phyloP scores from a whole-genome alignment of 2,797 vertebrate genomes.

The Chrysocyon brachyurus region DNA sequence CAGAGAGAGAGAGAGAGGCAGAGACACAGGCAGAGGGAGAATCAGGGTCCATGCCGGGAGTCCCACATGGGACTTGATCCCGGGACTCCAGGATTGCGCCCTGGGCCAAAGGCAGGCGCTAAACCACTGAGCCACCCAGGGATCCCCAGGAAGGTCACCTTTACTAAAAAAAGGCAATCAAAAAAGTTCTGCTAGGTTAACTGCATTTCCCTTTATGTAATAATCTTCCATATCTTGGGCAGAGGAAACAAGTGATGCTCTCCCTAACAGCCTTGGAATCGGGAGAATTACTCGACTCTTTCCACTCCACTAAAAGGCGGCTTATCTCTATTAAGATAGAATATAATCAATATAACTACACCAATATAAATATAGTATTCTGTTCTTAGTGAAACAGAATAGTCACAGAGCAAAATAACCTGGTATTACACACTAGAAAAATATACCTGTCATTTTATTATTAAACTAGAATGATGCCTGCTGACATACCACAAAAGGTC shows the following conservation, averaged over 20 bases:
- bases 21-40: too few species aligned
- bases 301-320: not conserved
- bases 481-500: constrained; percentile 36
- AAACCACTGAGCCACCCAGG: too few species aligned
- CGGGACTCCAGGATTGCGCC: too few species aligned
- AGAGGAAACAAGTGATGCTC: not conserved
- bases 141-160: not conserved
- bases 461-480: constrained; percentile 40
- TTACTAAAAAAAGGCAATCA: not conserved
- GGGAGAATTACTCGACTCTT: not conserved
- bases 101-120: too few species aligned
- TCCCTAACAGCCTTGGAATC: not conserved
- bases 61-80: rapidly evolving
- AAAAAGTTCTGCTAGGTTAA: not conserved
- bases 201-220: constrained; percentile 19
- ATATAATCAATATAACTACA: not conserved
- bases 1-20: too few species aligned
- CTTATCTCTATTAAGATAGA: not conserved
- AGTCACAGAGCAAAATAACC: not conserved
- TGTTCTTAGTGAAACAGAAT: not conserved
- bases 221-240: not conserved
- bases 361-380: not conserved
- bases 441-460: constrained; percentile 57
- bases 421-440: not conserved
- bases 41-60: too few species aligned